phyloP scores from a whole-genome alignment of 2,797 vertebrate species.

The Chiropotes sagulatus region DNA sequence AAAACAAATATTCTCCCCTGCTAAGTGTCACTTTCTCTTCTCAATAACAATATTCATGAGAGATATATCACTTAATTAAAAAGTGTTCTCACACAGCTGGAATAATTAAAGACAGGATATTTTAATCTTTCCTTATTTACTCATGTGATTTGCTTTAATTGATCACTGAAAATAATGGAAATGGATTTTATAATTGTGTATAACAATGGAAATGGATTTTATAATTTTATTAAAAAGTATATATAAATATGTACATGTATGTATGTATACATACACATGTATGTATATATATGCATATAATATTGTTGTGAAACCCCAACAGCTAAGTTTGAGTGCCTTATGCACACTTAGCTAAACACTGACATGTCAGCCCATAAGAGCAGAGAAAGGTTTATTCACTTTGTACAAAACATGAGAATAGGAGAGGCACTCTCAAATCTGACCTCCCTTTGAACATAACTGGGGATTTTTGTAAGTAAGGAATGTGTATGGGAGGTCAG shows the following conservation, averaged over 20 bases:
- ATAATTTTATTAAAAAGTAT: not conserved
- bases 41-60: not conserved
- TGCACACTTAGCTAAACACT: not conserved
- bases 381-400: not conserved
- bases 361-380: not conserved
- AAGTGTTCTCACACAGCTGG: not conserved
- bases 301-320: not conserved
- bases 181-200: not conserved
- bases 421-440: not conserved
- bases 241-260: not conserved
- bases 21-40: not conserved
- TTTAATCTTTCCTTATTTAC: constrained; percentile 12
- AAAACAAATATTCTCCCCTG: not conserved
- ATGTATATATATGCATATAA: not conserved
- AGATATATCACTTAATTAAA: not conserved
- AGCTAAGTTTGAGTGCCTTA: not conserved
- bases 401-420: not conserved
- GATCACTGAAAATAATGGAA: not conserved
- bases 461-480: not conserved
- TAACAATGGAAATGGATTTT: not conserved
- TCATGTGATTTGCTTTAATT: not conserved
- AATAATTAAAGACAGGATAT: not conserved
- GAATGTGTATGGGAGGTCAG: not conserved
- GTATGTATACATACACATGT: not conserved
- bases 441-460: not conserved